Percentiles rank a stretch among this genome's conserved stretches.
phyloP scores from a whole-genome alignment of 2,113 vertebrate genomes.

The Columba livia region DNA sequence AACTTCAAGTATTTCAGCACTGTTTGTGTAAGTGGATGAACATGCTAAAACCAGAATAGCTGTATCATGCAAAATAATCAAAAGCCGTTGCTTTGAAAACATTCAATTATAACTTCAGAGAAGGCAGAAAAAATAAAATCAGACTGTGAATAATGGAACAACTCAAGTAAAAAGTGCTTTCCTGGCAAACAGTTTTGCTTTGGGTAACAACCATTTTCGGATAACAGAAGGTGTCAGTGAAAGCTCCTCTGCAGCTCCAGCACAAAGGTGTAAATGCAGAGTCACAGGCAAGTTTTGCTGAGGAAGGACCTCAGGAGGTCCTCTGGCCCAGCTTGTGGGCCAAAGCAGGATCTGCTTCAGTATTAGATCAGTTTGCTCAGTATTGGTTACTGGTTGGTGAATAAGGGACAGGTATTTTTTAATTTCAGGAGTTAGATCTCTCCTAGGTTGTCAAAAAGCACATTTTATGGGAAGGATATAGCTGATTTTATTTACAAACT shows the following conservation, averaged over 20 bases:
- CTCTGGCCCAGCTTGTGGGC: rapidly evolving
- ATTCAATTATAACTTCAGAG: neutral
- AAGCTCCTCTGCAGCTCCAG: neutral
- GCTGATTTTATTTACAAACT: neutral
- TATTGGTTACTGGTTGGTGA: neutral
- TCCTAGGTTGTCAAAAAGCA: neutral
- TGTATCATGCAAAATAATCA: neutral
- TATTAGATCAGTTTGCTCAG: neutral
- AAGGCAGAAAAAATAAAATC: neutral
- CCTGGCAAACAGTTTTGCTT: neutral
- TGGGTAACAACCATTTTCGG: neutral
- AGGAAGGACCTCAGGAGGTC: neutral
- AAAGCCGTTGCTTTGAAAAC: neutral
- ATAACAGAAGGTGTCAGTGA: neutral
- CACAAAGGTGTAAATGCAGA: neutral
- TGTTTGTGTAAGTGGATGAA: neutral
- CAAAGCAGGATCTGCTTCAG: neutral
- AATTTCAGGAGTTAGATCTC: neutral
- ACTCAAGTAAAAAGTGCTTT: neutral
- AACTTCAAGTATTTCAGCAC: neutral
- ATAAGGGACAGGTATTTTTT: neutral
- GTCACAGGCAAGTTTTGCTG: neutral
- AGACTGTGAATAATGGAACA: neutral
- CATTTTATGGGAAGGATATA: neutral
- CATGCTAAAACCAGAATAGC: neutral